Evolutionary conservation across 2,113 vertebrate species (phyloP).

Genomic region (Eulemur rufifrons): DNA sequence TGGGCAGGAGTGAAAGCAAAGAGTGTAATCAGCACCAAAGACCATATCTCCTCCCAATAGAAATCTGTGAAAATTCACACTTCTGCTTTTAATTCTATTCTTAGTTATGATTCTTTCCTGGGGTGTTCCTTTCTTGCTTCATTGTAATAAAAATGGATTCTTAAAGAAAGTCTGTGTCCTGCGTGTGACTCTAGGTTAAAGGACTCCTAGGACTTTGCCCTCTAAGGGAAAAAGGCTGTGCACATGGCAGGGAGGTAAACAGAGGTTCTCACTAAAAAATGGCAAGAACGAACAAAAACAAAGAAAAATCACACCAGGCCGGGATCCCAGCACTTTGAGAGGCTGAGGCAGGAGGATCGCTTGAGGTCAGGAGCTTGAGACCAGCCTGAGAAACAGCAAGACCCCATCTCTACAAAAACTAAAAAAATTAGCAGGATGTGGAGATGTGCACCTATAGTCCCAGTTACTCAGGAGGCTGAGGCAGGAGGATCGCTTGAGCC

Average conservation of each 20-base stretch:
- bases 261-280: background rate
- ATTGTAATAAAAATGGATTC: conserved; percentile 56
- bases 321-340: no score
- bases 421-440: no score
- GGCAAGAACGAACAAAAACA: background rate
- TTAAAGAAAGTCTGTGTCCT: background rate
- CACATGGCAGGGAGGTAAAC: background rate
- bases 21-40: background rate
- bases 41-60: background rate
- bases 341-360: no score
- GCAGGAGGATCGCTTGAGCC: no score
- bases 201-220: background rate
- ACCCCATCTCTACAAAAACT: no score
- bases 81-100: background rate
- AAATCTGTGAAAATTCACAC: background rate
- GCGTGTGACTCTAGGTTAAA: background rate
- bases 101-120: background rate
- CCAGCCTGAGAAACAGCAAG: no score
- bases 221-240: no score
- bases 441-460: no score
- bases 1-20: background rate
- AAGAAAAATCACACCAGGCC: background rate
- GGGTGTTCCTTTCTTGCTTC: background rate
- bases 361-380: no score
- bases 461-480: no score